Evolutionary conservation across 1,140 invertebrate genomes (phyloP), one percentile per base, ranked within the genome.

Genomic region (Himalopsyche phryganea): DNA sequence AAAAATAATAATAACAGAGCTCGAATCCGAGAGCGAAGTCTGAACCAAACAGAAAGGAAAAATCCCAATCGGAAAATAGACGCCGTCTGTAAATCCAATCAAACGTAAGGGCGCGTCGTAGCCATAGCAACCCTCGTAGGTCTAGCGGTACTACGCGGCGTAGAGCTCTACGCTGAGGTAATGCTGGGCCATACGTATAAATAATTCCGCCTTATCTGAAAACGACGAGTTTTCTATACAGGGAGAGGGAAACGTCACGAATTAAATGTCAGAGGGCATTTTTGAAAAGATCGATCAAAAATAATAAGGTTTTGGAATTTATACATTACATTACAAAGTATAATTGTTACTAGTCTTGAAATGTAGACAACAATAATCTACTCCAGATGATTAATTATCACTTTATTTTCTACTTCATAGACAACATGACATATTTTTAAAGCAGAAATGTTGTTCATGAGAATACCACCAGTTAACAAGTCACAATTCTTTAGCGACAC

Each of bases 41-140:
- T 57, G 60, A 58, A 41, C 55, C 11, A 13, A n/a, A 15, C 9
- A 55, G 35, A 47, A 19, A 59, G 61, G 61, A 59, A 59, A 61
- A 63, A 59, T 63, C 57, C 57, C 57, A 56, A 63, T 63, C 61
- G 61, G 55, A 54, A 36, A 38, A 45, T 52, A 63, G 56, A 63
- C 61, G 61, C 41, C 18, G 56, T 36, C 57, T 52, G 57, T 44
- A 58, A 63, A 63, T 59, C 61, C 61, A 63, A 63, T 63, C 61
- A 63, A 56, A 59, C 52, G 56, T 47, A 41, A 63, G 56, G 57
- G 61, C 14, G 60, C 45, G 38, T 41, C 52, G 61, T 63, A 36
- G 18, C 52, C 57, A 63, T 63, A 56, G 57, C 40, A 36, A 63
- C 60, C 17, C 15, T 49, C 48, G 51, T 53, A 35, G 41, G 42